These are phyloP conservation scores for Mya arenaria DNA, from an alignment of 1,140 invertebrate genomes.

Conservation along the genomic window DNA sequence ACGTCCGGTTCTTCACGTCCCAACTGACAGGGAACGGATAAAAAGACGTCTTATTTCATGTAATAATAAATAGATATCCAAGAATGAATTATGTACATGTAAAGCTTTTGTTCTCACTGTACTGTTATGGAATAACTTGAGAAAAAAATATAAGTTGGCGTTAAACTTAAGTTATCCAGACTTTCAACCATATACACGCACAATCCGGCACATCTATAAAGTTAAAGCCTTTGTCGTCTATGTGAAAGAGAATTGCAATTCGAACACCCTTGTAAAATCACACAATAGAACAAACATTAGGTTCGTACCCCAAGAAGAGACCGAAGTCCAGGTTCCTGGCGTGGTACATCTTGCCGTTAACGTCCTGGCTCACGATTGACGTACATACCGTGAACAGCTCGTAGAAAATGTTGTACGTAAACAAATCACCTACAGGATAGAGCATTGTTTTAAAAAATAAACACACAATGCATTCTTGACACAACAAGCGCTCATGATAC, in stretches of 20 bases:
- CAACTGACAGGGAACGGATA: constrained; percentile 74
- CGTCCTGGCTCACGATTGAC: constrained; percentile 83
- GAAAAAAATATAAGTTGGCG: background rate
- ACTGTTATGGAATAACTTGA: background rate
- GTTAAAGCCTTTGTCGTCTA: background rate
- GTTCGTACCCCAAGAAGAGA: constrained; percentile 83
- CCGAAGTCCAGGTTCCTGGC: constrained; percentile 86
- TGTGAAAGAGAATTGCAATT: background rate
- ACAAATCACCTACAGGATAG: constrained; percentile 80
- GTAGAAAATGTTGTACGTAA: constrained; percentile 85
- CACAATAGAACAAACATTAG: constrained; percentile 3
- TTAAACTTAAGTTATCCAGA: background rate
- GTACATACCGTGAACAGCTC: constrained; percentile 85
- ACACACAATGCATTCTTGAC: background rate
- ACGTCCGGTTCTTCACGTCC: constrained; percentile 82
- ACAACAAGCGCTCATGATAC: background rate
- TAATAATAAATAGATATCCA: background rate
- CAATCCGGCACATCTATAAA: background rate
- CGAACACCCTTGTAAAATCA: background rate
- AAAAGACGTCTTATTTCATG: background rate
- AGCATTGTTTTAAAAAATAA: background rate
- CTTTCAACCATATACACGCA: background rate
- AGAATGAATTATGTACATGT: background rate
- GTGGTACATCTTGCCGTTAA: constrained; percentile 81
- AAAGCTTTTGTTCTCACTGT: background rate